Base-by-base conservation (phyloP, 2,113 vertebrate species). In the Rissa tridactyla region DNA sequence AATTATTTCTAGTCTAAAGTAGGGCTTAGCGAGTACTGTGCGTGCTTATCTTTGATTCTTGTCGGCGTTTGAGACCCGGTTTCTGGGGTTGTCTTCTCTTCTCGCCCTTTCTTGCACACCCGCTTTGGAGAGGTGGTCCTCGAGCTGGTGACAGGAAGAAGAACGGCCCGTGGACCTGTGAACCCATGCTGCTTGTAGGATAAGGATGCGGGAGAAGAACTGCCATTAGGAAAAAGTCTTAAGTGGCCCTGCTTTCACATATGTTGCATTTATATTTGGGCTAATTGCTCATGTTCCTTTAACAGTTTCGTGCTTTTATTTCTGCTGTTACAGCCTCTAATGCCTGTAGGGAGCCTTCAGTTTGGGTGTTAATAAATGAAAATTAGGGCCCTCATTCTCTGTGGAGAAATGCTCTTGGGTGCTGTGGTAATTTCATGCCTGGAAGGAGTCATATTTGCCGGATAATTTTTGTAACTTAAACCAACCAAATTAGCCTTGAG, bases 371-470 rank as follows among this genome's bases (percentile, higher is more conserved):
- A 44, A 58, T 81, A 57, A 77, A 60, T 65, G 82, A 88, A 94
- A 88, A 90, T 91, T 46, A 78, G 76, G 66, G 7, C 26, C 79
- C 54, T 83, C 22, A 6, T 90, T 92, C 54, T 88, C 85, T 49
- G 21, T 17, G 70, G 94, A 84, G 68, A 77, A 92, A 82, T 88
- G 80, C 61, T 94, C n/a, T 69, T 61, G 82, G 79, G 89, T 62
- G 51, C 44, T 32, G 57, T 75, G 49, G 82, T 82, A 93, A 91
- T 96, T 96, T 96, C 90, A 94, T 68, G 75, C 88, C 95, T 96
- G 88, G 94, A 86, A 81, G 90, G 88, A 90, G 29, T 68, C 52
- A 7, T 88, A 76, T 96, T 76, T 91, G 72, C 32, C n/a, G 20
- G 54, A 26, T 91, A 76, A 61, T 90, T 86, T 93, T 81, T 93